Evolutionary conservation across 2,113 vertebrate genomes (phyloP).

Genomic region (Psophia crepitans): DNA sequence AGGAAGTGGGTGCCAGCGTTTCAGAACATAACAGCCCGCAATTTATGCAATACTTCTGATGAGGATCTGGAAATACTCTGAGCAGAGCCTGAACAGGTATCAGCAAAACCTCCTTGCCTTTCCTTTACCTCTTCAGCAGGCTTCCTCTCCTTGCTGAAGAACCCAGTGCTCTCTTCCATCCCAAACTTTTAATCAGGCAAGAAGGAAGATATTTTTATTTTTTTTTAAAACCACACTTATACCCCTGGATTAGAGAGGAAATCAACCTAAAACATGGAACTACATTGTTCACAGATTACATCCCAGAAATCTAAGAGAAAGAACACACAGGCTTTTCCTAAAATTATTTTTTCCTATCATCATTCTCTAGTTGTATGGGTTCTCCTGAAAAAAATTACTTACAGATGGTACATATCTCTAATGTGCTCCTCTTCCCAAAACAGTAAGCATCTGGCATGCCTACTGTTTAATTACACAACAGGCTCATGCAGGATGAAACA

Average conservation of each 20-base stretch:
- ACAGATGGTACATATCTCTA: constrained; percentile 39
- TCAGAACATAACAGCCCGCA: not conserved
- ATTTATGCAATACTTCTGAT: not conserved
- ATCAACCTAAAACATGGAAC: not conserved
- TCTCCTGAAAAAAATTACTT: not conserved
- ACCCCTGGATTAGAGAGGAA: not conserved
- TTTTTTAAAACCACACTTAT: not conserved
- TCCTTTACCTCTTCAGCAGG: not conserved
- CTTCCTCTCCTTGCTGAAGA: not conserved
- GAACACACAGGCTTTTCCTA: not conserved
- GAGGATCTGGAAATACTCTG: not conserved
- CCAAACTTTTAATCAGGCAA: not conserved
- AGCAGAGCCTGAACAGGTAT: not conserved
- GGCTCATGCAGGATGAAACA: not conserved
- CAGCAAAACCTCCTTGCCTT: not conserved
- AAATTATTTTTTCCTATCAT: not conserved
- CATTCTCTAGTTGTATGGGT: not conserved
- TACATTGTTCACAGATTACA: not conserved
- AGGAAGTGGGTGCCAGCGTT: not conserved
- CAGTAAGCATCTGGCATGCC: constrained; percentile 27
- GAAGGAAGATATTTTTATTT: not conserved
- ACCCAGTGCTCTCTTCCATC: not conserved
- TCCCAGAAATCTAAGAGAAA: not conserved
- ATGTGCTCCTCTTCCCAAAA: not conserved
- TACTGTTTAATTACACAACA: constrained; percentile 48